Percentiles rank a stretch among this genome's conserved stretches.
These are phyloP conservation scores for Cliona cf. orientalis DNA, from an alignment of 37 sponge, comb jelly and placozoan genomes.

Conservation along the genomic window DNA sequence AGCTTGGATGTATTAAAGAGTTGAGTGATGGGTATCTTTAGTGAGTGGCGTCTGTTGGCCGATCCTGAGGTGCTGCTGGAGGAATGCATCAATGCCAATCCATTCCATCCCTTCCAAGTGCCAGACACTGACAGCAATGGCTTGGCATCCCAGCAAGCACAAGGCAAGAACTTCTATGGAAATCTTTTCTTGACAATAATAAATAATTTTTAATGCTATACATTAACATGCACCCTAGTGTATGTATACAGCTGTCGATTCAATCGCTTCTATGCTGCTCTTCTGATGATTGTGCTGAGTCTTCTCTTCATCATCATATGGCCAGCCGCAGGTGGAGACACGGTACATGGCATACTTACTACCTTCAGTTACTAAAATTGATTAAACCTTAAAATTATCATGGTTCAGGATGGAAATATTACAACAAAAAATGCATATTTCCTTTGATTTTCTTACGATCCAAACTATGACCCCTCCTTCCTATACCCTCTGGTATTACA, in stretches of 20 bases:
- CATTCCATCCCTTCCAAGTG: conserved; percentile 44
- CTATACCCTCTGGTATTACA: not conserved
- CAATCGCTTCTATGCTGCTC: conserved; percentile 7
- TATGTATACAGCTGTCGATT: not conserved
- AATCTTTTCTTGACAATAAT: not conserved
- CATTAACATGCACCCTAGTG: not conserved
- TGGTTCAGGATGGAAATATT: too few species aligned
- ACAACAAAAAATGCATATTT: too few species aligned
- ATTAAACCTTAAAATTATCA: too few species aligned
- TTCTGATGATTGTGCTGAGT: not conserved
- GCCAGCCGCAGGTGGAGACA: conserved; percentile 10
- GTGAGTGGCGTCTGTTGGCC: conserved; percentile 11
- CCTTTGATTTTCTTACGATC: too few species aligned
- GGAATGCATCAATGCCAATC: conserved; percentile 30
- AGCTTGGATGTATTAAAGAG: not conserved
- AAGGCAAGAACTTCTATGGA: not conserved
- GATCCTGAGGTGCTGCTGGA: conserved; percentile 39
- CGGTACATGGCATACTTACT: conserved; percentile 1
- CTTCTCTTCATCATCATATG: conserved; percentile 21
- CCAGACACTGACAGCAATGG: not conserved
- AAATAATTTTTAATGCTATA: not conserved
- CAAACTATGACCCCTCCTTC: not conserved
- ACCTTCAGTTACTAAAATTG: not conserved
- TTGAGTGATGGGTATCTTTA: not conserved
- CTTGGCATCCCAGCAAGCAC: not conserved